A percentile compares a stretch with the other conserved stretches of the same genome.
Evolutionary conservation across 2,113 vertebrate genomes (phyloP).

Genomic region (Anoplopoma fimbria): DNA sequence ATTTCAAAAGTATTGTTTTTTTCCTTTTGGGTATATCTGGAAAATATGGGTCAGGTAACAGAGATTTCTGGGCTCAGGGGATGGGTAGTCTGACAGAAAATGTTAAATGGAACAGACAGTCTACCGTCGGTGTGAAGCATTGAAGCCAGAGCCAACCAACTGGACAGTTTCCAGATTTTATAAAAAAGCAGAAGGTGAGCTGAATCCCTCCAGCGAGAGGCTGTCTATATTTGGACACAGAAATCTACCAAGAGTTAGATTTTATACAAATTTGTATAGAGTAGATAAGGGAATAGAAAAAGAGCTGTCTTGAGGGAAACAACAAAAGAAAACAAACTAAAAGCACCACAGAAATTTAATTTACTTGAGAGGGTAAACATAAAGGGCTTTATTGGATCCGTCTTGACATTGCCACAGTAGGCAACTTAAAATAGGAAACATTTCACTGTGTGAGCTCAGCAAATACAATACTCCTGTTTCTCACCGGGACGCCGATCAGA

Average conservation of each 20-base stretch:
- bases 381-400: not conserved
- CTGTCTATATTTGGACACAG: conserved; percentile 32
- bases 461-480: conserved; percentile 2
- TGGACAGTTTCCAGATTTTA: conserved; percentile 51
- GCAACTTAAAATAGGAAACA: conserved; percentile 9
- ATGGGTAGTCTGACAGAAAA: conserved; percentile 22
- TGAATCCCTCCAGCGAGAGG: conserved; percentile 16
- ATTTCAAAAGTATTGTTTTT: not conserved
- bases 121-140: conserved; percentile 47
- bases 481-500: conserved; percentile 6
- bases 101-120: conserved; percentile 59
- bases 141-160: conserved; percentile 51
- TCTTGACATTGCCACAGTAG: conserved; percentile 3
- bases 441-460: conserved; percentile 23
- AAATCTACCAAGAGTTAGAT: not conserved
- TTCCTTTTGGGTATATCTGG: conserved; percentile 2
- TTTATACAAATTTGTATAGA: not conserved
- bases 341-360: conserved; percentile 1
- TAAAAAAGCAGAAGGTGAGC: conserved; percentile 38
- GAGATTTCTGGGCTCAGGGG: conserved; percentile 20
- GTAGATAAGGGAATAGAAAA: conserved; percentile 10
- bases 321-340: not conserved
- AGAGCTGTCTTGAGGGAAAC: not conserved
- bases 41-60: conserved; percentile 43
- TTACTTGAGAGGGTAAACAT: not conserved